phyloP scores from a whole-genome alignment of 1,140 invertebrate genomes.

The Aradophagus sp. region DNA sequence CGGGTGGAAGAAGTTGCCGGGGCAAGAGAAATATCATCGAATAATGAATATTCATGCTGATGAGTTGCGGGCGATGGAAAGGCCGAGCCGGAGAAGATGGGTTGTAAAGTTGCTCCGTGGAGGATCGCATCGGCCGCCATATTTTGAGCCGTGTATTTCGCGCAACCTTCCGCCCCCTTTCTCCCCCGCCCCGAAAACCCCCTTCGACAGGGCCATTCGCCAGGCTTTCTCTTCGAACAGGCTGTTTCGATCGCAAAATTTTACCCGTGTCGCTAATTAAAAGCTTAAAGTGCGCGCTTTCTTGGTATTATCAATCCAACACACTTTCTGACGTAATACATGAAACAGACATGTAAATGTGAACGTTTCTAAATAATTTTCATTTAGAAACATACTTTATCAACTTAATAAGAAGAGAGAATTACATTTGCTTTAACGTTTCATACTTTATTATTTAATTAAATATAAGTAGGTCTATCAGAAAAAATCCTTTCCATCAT shows the following conservation, averaged over 20 bases:
- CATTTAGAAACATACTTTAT: no score
- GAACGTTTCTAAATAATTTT: no score
- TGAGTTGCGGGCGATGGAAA: conserved; percentile 71
- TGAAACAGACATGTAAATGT: no score
- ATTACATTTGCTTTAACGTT: no score
- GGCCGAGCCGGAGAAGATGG: conserved; percentile 62
- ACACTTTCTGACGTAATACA: no score
- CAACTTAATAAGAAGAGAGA: no score
- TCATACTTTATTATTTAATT: no score
- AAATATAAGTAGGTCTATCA: no score
- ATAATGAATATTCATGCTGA: conserved; percentile 76
- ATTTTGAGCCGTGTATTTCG: conserved; percentile 72
- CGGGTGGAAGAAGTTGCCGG: conserved; percentile 57
- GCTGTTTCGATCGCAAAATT: conserved; percentile 52
- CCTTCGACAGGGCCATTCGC: conserved; percentile 56
- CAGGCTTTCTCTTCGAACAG: conserved; percentile 55
- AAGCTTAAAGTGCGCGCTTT: no score
- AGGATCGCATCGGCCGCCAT: conserved; percentile 72
- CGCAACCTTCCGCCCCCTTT: conserved; percentile 53
- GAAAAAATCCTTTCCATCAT: no score
- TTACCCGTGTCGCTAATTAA: no score
- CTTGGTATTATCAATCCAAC: no score
- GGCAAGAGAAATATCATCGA: conserved; percentile 75
- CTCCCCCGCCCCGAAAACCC: conserved; percentile 54
- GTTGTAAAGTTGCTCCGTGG: conserved; percentile 73